Percentiles rank a stretch among this genome's conserved stretches.
Evolutionary conservation across 2,888 invertebrate genomes (phyloP).

Genomic region (Hedychridium roseum): DNA sequence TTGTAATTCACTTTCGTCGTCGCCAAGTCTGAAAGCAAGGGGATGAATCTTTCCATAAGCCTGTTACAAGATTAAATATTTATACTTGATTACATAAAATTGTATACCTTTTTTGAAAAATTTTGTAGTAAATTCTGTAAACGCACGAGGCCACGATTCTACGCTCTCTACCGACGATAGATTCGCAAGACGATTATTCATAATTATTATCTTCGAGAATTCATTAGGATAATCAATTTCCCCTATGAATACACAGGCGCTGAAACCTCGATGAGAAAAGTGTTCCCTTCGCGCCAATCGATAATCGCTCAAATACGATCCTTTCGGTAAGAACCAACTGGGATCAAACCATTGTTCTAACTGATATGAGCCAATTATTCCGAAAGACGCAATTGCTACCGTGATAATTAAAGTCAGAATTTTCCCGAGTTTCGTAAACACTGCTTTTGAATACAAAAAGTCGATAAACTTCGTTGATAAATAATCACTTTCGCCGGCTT

Average conservation of each 20-base stretch:
- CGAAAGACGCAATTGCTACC: conserved; percentile 69
- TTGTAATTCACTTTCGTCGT: conserved; percentile 63
- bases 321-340: conserved; percentile 79
- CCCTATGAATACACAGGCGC: conserved; percentile 74
- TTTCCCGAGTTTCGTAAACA: conserved; percentile 76
- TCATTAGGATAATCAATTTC: conserved; percentile 71
- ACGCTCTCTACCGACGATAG: conserved; percentile 67
- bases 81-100: neutral
- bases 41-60: conserved; percentile 1
- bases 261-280: conserved; percentile 74
- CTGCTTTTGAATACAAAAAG: conserved; percentile 70
- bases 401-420: conserved; percentile 70
- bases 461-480: conserved; percentile 70
- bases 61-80: neutral
- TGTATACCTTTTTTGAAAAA: conserved; percentile 68
- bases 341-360: conserved; percentile 83
- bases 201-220: conserved; percentile 68
- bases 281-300: conserved; percentile 67
- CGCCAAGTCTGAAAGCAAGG: conserved; percentile 63
- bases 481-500: conserved; percentile 66
- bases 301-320: conserved; percentile 73
- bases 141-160: conserved; percentile 73
- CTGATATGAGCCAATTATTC: conserved; percentile 70
- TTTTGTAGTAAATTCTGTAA: conserved; percentile 69
- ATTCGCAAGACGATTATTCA: conserved; percentile 67